Base-by-base conservation (phyloP, 1,140 invertebrate species). In the Drosophila azteca region DNA sequence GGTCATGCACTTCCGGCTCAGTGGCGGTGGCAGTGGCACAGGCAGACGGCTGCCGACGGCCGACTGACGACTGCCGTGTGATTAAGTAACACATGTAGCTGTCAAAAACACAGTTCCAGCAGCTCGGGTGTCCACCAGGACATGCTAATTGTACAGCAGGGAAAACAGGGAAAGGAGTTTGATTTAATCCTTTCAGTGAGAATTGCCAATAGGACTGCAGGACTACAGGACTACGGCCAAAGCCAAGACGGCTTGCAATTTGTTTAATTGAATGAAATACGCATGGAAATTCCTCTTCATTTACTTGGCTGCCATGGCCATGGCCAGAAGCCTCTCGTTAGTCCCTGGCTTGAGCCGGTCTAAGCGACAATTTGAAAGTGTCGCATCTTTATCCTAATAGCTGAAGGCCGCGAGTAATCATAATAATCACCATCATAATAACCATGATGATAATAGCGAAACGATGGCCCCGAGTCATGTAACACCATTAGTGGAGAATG, bases 1-100 rank as follows among this genome's bases (percentile, higher is more conserved):
- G 65, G 81, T 62, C 81, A 75, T 85, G 81, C 81, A 87, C 57
- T 78, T 82, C 81, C 83, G 58, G 59, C 55, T 52, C 58, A 64
- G 41, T 26, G 41, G 50, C 54, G 61, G 31, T 26, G 35, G 48
- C 52, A 45, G 64, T 20, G 17, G 17, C 17, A 20, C 17, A 20
- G 17, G 17, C 17, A 20, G 17, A 20, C 17, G 17, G 17, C 17
- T 20, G 17, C 17, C 17, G 17, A 20, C 17, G 0, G 17, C 17
- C 17, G 17, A 20, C 17, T 20, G 17, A 41, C 46, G 45, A 55
- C 65, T 60, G 39, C 57, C 64, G 46, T 66, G 57, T 67, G 65
- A 62, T 82, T 61, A 64, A 64, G 53, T 31, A 61, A 75, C 75
- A 83, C 70, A 49, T 79, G 79, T 83, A 88, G 78, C 58, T 71